phyloP scores from a whole-genome alignment of 2,797 vertebrate genomes.

The Leuciscus waleckii region DNA sequence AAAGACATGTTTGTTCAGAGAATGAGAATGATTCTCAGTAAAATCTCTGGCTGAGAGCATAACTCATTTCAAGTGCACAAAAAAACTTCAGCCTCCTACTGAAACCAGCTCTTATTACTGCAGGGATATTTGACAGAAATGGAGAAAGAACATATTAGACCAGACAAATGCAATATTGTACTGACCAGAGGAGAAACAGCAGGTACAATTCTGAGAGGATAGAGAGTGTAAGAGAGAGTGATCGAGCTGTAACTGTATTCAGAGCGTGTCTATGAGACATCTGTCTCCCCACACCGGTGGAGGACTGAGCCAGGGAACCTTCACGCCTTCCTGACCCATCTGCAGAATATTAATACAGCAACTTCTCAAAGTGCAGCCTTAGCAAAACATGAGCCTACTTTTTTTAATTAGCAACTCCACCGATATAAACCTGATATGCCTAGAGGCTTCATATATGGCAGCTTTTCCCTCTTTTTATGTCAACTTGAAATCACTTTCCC shows the following conservation, averaged over 20 bases:
- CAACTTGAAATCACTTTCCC: constrained; percentile 32
- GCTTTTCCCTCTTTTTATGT: constrained; percentile 35
- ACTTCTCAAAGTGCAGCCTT: constrained; percentile 54
- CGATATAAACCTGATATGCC: constrained; percentile 40
- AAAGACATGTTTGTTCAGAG: not conserved
- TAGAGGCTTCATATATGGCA: constrained; percentile 30
- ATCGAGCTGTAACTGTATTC: not conserved
- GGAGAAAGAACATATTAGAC: constrained; percentile 9
- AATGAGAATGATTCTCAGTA: not conserved
- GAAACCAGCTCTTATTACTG: constrained; percentile 21
- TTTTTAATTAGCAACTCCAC: constrained; percentile 54
- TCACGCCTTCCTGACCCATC: constrained; percentile 36
- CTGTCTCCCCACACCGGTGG: constrained; percentile 31
- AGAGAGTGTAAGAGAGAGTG: not conserved
- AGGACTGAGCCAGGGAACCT: constrained; percentile 23
- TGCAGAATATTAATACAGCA: constrained; percentile 51
- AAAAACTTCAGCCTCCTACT: not conserved
- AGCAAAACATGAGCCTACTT: constrained; percentile 52
- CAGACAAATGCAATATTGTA: not conserved
- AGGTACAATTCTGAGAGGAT: not conserved
- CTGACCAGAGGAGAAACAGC: constrained; percentile 6
- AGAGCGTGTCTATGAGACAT: constrained; percentile 26
- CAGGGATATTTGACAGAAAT: not conserved
- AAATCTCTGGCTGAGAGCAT: not conserved
- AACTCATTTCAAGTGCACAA: constrained; percentile 4